A percentile compares a stretch with the other conserved stretches of the same genome.
phyloP scores from a whole-genome alignment of 2,797 vertebrate species.

The Crax fasciolata region DNA sequence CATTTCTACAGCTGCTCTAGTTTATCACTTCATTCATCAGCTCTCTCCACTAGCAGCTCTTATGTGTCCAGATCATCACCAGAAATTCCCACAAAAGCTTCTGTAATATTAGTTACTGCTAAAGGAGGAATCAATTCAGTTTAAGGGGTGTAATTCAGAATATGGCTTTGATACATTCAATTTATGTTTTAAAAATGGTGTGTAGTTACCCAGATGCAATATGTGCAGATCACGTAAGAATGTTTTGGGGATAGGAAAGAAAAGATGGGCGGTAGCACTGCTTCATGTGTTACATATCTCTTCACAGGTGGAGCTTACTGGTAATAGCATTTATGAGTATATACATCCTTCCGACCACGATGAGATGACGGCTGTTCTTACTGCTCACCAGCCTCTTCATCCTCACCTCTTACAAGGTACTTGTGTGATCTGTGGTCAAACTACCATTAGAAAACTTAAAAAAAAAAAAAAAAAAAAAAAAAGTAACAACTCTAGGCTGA shows the following conservation, averaged over 20 bases:
- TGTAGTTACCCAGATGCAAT: background rate
- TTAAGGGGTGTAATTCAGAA: background rate
- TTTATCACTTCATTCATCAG: background rate
- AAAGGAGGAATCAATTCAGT: background rate
- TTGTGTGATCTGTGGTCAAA: background rate
- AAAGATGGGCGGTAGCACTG: background rate
- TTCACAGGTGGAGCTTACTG: constrained; percentile 94
- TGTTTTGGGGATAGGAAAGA: background rate
- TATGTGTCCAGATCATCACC: background rate
- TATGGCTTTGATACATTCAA: background rate
- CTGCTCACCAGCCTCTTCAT: constrained; percentile 89
- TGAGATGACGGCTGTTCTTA: constrained; percentile 94
- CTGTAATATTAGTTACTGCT: background rate
- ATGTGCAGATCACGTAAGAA: background rate
- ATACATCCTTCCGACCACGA: constrained; percentile 96
- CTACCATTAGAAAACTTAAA: background rate
- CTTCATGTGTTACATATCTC: constrained; percentile 4
- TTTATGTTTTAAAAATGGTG: background rate
- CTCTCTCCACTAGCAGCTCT: background rate
- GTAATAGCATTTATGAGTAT: constrained; percentile 97
- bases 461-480: background rate
- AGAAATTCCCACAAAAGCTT: background rate
- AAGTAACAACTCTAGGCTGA: background rate
- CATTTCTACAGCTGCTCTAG: constrained; percentile 3
- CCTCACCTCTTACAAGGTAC: constrained; percentile 92